phyloP scores from a whole-genome alignment of 2,797 vertebrate genomes.

The Margarornis squamiger region DNA sequence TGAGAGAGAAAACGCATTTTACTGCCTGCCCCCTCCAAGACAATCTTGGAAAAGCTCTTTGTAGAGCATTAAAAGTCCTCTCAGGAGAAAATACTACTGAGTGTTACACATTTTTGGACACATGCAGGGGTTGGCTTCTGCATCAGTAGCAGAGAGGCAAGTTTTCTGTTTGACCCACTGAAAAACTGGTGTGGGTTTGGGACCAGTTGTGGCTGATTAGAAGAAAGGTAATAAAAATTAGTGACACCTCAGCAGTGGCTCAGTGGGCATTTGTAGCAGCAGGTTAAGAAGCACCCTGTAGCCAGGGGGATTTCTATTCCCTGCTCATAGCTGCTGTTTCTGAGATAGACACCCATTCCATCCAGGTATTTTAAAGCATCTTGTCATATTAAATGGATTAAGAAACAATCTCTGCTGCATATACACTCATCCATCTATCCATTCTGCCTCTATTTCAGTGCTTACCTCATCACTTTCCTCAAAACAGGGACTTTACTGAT shows the following conservation, averaged over 20 bases:
- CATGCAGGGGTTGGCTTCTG: background rate
- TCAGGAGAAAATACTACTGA: background rate
- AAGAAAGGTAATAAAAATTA: background rate
- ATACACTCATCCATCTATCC: background rate
- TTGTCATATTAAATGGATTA: background rate
- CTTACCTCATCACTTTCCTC: background rate
- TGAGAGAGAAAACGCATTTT: background rate
- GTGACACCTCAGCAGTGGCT: fast-evolving
- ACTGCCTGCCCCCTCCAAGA: background rate
- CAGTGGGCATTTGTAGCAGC: background rate
- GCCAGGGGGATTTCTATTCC: background rate
- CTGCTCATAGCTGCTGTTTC: background rate
- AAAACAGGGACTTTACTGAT: background rate
- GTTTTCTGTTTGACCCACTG: background rate
- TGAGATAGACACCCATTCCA: background rate
- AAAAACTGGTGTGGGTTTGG: background rate
- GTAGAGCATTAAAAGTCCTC: background rate
- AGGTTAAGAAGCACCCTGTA: background rate
- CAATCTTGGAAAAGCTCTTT: background rate
- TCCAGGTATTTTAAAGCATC: background rate
- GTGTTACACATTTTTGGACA: fast-evolving
- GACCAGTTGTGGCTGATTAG: background rate
- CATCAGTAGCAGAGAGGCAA: background rate
- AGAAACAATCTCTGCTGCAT: background rate
- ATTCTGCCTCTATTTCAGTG: background rate